Evolutionary conservation across 2,888 invertebrate species (phyloP), one percentile per base, ranked within the genome.

Genomic region (Heliconius cydno): DNA sequence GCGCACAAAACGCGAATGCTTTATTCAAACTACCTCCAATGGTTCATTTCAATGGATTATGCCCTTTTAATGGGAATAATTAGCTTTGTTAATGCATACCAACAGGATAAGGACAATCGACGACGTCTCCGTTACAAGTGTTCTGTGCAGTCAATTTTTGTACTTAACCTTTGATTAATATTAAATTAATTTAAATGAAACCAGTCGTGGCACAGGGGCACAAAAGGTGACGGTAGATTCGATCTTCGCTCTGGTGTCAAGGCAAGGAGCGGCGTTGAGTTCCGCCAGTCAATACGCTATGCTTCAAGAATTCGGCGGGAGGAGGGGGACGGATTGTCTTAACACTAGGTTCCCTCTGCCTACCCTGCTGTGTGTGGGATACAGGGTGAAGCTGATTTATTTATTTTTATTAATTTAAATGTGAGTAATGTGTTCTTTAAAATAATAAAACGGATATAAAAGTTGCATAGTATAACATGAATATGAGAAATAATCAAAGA

Each of bases 11-110:
- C 93, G 92, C 93, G 90, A 92, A 92, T 92, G 89, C 91, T 92
- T 92, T 92, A 94, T 94, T 94, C 94, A 94, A 91, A 90, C 89
- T 84, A 90, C 91, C 91, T 91, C 90, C 90, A 91, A 92, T 93
- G 91, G 93, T 92, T 94, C 94, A 94, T 94, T 94, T 94, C 92
- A 94, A 94, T 93, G 94, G 92, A 93, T 94, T 92, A 91, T 91
- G 90, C 90, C 88, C 87, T 87, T 91, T 92, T 92, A 91, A 92
- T 94, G 90, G 91, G 91, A 94, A 95, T 94, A 94, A 94, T 94
- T 94, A 94, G 91, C 89, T 89, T 85, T 89, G 89, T 90, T 88
- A 90, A 90, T 91, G 88, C 87, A 84, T 85, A 85, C 86, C 83
- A 81, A 82, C 82, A 83, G 86, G 85, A 86, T 84, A 84, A 85